Base-by-base conservation (phyloP, 2,888 invertebrate species). In the Campopleginae sp. region DNA sequence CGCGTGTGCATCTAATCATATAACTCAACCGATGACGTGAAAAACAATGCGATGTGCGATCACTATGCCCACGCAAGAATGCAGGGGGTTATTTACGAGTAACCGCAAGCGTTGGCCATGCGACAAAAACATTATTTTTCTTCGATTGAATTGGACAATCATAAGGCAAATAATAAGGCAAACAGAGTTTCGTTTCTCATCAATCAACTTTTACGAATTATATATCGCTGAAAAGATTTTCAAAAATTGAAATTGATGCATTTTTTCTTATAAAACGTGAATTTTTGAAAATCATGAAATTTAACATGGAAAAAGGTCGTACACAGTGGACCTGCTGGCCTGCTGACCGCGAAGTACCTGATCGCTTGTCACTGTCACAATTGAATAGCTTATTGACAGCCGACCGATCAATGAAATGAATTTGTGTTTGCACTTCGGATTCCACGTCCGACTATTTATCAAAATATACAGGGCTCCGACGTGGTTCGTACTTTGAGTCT, bases 81-180 rank as follows among this genome's bases (percentile, higher is more conserved):
- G 91, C 90, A 90, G 90, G 88, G 90, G 90, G 91, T 90, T 90
- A 89, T 88, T 87, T 48, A 88, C 87, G 63, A 88, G 88, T 89
- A 90, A 89, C 89, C 89, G n/a, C n/a, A 90, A 90, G 87, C 85
- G 90, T 92, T 92, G 90, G 91, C 91, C 91, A 91, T 92, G 86
- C 82, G 87, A 80, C 86, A 84, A 86, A 75, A 31, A 79, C 58
- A 58, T 54, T 17, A 31, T 19, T 19, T 33, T 42, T 72, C 14
- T 31, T 71, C 33, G 1, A 48, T 48, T 46, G 8, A 4, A 48
- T 51, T 31, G 33, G 33, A n/a, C n/a, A n/a, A 71, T 51, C 5
- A 33, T n/a, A n/a, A n/a, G n/a, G n/a, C n/a, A n/a, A n/a, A 38
- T 2, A 10, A 54, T 10, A 54, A 23, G 23, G 23, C 3, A 10